Conservation (phyloP, 2,797 vertebrate genomes). For the Anabas testudineus region DNA sequence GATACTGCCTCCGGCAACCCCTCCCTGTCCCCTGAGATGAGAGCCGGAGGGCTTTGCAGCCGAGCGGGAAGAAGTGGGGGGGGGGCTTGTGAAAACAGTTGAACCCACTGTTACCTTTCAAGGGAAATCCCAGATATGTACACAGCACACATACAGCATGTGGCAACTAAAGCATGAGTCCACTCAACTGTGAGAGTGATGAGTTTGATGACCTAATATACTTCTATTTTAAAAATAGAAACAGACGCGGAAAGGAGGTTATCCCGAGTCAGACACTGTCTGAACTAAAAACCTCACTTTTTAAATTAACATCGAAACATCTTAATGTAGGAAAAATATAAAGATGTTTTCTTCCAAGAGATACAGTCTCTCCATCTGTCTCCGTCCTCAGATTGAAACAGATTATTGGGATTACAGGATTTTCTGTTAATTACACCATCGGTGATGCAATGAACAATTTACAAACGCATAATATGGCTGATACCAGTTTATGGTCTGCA, state of each 20-base stretch:
- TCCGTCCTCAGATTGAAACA: conserved; percentile 46
- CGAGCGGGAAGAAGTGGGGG: background rate
- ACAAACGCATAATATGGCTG: conserved; percentile 25
- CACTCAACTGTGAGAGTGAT: background rate
- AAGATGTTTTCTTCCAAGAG: conserved; percentile 26
- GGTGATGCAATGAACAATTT: conserved; percentile 43
- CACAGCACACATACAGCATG: background rate
- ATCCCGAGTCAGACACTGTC: background rate
- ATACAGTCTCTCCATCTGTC: conserved; percentile 50
- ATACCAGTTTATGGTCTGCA: conserved; percentile 35
- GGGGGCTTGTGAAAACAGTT: conserved; percentile 32
- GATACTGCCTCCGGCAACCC: conserved; percentile 24
- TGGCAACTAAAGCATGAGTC: conserved; percentile 12
- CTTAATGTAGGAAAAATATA: conserved; percentile 1
- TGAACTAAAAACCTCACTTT: background rate
- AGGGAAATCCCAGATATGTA: conserved; percentile 26
- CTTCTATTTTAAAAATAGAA: background rate
- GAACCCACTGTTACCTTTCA: conserved; percentile 37
- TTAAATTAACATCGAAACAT: background rate
- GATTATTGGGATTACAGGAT: conserved; percentile 75
- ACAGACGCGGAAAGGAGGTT: background rate
- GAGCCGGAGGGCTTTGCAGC: conserved; percentile 20
- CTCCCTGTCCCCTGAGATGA: conserved; percentile 20
- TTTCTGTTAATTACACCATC: conserved; percentile 54
- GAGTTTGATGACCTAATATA: background rate